Conservation (phyloP, 37 sponge, comb jelly and placozoan genomes). For the Chondrosia reniformis region DNA sequence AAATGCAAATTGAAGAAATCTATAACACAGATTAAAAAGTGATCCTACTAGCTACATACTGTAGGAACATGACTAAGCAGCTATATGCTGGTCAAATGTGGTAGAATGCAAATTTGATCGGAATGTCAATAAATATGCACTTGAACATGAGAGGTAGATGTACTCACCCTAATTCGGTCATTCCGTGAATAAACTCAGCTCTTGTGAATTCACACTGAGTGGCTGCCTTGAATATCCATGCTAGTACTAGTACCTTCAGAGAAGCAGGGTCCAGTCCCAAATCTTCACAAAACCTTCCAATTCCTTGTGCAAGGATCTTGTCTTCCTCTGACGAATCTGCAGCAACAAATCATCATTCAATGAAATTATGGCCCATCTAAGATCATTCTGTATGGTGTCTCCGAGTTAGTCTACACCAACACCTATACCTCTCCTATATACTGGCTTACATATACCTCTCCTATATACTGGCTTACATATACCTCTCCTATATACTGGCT, state of each 20-base stretch:
- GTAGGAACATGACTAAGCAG: too few relatives aligned
- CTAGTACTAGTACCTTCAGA: slow-evolving; percentile 79
- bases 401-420: background rate
- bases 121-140: background rate
- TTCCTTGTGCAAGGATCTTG: slow-evolving; percentile 89
- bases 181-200: slow-evolving; percentile 88
- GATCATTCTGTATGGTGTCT: background rate
- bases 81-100: too few relatives aligned
- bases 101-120: background rate
- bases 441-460: too few relatives aligned
- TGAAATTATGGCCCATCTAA: too few relatives aligned
- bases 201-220: slow-evolving; percentile 90
- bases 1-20: too few relatives aligned
- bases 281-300: slow-evolving; percentile 80
- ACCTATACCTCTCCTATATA: too few relatives aligned
- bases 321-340: slow-evolving; percentile 89
- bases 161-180: slow-evolving; percentile 82
- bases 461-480: too few relatives aligned
- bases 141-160: background rate
- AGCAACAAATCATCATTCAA: background rate
- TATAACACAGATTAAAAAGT: too few relatives aligned
- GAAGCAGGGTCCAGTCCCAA: slow-evolving; percentile 75
- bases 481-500: too few relatives aligned
- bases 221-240: slow-evolving; percentile 77
- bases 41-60: too few relatives aligned